Percentiles rank a stretch among this genome's conserved stretches.
These are phyloP conservation scores for Portevinia maculata DNA, from an alignment of 2,888 invertebrate species.

Conservation along the genomic window DNA sequence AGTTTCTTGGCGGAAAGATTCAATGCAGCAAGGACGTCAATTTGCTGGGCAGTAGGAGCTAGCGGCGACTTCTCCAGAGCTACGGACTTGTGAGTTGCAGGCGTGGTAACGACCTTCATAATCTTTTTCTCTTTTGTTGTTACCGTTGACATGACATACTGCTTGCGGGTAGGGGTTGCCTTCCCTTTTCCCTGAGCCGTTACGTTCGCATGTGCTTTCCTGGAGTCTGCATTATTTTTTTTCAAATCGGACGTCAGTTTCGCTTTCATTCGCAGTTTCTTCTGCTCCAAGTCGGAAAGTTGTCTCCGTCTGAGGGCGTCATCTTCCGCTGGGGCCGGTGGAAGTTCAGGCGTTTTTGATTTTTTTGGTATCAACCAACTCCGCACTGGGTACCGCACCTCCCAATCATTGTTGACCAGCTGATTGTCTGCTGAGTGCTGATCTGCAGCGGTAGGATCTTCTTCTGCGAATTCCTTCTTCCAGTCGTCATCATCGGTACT, in stretches of 20 bases:
- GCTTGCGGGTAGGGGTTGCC: slow-evolving; percentile 20
- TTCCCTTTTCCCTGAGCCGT: slow-evolving; percentile 47
- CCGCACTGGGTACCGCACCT: slow-evolving; percentile 81
- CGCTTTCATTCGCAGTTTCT: slow-evolving; percentile 79
- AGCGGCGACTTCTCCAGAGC: slow-evolving; percentile 45
- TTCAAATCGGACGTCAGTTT: slow-evolving; percentile 76
- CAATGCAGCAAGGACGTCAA: slow-evolving; percentile 79
- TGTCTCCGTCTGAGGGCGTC: slow-evolving; percentile 4
- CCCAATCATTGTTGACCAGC: slow-evolving; percentile 80
- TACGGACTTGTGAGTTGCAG: background rate
- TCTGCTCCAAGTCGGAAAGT: slow-evolving; percentile 76
- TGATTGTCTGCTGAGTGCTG: slow-evolving; percentile 75
- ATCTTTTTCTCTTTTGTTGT: slow-evolving; percentile 67
- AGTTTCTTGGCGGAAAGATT: slow-evolving; percentile 78
- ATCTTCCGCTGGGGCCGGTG: slow-evolving; percentile 13
- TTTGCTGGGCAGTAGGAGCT: slow-evolving; percentile 75
- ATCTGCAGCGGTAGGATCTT: slow-evolving; percentile 64
- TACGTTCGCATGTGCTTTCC: background rate
- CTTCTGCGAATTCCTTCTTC: too few relatives aligned
- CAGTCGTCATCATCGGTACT: slow-evolving; percentile 82
- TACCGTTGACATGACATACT: slow-evolving; percentile 59
- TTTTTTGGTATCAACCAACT: slow-evolving; percentile 82
- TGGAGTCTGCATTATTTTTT: slow-evolving; percentile 22
- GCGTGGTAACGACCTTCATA: slow-evolving; percentile 34
- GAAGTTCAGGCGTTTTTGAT: slow-evolving; percentile 30